Evolutionary conservation across 2,888 invertebrate species (phyloP).

Genomic region (Oscheius onirici): DNA sequence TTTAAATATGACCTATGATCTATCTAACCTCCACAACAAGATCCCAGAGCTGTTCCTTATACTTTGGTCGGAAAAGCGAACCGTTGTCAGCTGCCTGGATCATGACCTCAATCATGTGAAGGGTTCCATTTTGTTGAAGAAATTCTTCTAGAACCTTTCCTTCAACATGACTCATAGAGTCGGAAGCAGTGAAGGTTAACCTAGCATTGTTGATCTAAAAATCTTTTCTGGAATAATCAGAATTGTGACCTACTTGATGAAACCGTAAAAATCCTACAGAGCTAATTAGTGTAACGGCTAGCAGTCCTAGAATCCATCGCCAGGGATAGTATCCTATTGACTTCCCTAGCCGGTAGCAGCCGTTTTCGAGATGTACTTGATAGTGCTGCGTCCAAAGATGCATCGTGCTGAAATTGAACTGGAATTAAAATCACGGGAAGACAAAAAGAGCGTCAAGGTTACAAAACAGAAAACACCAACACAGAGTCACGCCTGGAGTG

Average conservation of each 20-base stretch:
- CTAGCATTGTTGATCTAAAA: conserved; percentile 62
- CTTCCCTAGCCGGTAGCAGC: conserved; percentile 52
- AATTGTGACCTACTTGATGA: conserved; percentile 46
- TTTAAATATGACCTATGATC: too few relatives aligned
- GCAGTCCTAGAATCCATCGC: conserved; percentile 42
- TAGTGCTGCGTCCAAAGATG: conserved; percentile 35
- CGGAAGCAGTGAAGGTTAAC: conserved; percentile 58
- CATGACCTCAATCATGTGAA: conserved; percentile 61
- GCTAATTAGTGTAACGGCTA: conserved; percentile 45
- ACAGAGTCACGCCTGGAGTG: background rate
- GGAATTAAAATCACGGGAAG: background rate
- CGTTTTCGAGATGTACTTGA: conserved; percentile 26
- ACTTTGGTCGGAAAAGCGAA: conserved; percentile 40
- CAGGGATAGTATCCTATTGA: conserved; percentile 57
- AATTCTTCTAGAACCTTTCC: conserved; percentile 53
- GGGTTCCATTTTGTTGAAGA: conserved; percentile 58
- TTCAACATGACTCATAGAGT: conserved; percentile 53
- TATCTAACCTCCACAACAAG: conserved; percentile 41
- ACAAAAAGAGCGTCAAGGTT: background rate
- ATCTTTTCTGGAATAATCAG: too few relatives aligned
- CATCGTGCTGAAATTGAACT: conserved; percentile 17
- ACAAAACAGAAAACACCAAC: background rate
- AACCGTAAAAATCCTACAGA: conserved; percentile 57
- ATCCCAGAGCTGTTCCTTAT: conserved; percentile 39
- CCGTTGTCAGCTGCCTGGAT: conserved; percentile 49